Evolutionary conservation across 2,888 invertebrate species (phyloP), one percentile per base, ranked within the genome.

Genomic region (Heliconius cydno): DNA sequence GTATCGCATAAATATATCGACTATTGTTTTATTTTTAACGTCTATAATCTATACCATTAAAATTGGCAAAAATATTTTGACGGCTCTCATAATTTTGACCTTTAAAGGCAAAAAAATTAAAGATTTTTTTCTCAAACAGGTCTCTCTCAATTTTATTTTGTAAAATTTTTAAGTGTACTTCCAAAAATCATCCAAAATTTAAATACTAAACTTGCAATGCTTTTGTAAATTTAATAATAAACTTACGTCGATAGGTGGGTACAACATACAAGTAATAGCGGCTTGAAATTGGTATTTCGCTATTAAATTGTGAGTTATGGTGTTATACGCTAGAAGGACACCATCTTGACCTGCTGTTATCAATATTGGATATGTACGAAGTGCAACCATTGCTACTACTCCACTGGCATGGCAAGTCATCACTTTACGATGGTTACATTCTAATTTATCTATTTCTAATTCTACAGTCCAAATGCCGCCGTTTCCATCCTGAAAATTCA

Each of bases 331-430:
- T 84, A 97, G 96, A 3, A 98, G 87, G 77, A 96, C 96, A 7
- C 98, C 97, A 83, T 97, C 97, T 82, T 93, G 92, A 0, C 98
- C 98, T 0, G 97, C 95, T 0, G 97, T 97, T 6, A 97, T 96
- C 4, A 98, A 89, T 82, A 97, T 96, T 0, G 96, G 96, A 19
- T 96, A 96, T 80, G 96, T 95, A 0, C 98, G 97, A 22, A 98
- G 96, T 0, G 96, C 91, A 38, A 96, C 97, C 88, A 98, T 96
- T 6, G 96, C 96, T 0, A 96, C 92, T 0, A 98, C 96, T 2
- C 95, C 92, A 0, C 98, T 98, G 0, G 98, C 97, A 85, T 98
- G 98, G 84, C 96, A 97, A 0, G 96, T 96, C 84, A 97, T 95
- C 74, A 96, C 87, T 84, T 93, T 93, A 0, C 83, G 88, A 82